A percentile compares a stretch with the other conserved stretches of the same genome.
These are phyloP conservation scores for Cyprinodon tularosa DNA, from an alignment of 2,113 vertebrate genomes.

Conservation along the genomic window DNA sequence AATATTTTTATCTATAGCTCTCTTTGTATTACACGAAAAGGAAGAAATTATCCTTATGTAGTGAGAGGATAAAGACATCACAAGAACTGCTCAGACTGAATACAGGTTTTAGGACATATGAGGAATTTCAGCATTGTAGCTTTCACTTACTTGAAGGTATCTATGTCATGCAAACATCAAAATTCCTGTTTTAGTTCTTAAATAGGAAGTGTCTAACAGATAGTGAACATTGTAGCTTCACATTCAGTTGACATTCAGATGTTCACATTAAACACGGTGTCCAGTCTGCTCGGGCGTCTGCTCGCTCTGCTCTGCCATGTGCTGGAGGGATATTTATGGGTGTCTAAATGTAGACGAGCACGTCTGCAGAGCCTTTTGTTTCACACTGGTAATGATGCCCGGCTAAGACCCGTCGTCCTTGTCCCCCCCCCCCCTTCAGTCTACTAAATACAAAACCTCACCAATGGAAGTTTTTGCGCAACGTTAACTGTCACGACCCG, in stretches of 20 bases:
- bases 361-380: slow-evolving; percentile 49
- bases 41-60: too few relatives aligned
- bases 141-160: background rate
- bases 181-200: slow-evolving; percentile 1
- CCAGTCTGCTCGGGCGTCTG: slow-evolving; percentile 20
- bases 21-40: too few relatives aligned
- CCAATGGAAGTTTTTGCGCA: slow-evolving; percentile 90
- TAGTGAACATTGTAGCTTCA: slow-evolving; percentile 8
- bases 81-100: background rate
- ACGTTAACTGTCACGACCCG: slow-evolving; percentile 96
- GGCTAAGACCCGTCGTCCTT: slow-evolving; percentile 55
- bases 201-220: background rate
- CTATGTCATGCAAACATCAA: background rate
- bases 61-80: too few relatives aligned
- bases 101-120: background rate
- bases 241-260: slow-evolving; percentile 35
- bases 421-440: slow-evolving; percentile 28
- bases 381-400: slow-evolving; percentile 59
- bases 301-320: slow-evolving; percentile 48
- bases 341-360: slow-evolving; percentile 60
- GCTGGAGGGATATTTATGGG: slow-evolving; percentile 61
- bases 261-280: slow-evolving; percentile 25
- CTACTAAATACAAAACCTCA: slow-evolving; percentile 81
- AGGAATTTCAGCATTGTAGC: background rate
- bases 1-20: too few relatives aligned